Percentiles rank a stretch among this genome's conserved stretches.
phyloP scores from a whole-genome alignment of 2,797 vertebrate species.

The Sebastes cheni region DNA sequence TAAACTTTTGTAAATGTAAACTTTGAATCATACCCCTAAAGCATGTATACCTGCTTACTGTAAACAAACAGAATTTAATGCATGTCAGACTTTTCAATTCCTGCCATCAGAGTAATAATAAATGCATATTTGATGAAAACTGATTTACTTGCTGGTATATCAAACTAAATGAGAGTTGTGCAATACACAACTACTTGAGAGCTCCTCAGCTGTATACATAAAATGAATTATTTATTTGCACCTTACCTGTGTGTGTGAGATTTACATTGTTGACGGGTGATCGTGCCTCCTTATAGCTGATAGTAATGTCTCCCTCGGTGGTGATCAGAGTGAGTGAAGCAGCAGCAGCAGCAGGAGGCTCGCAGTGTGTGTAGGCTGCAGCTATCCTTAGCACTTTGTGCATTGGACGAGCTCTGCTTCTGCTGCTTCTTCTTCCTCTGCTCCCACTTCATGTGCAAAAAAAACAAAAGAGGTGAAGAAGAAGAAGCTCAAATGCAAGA shows the following conservation, averaged over 20 bases:
- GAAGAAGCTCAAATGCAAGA: conserved; percentile 45
- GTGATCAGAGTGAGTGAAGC: conserved; percentile 64
- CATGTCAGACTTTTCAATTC: conserved; percentile 19
- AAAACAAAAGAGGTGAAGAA: conserved; percentile 29
- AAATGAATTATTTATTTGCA: conserved; percentile 17
- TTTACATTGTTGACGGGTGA: conserved; percentile 66
- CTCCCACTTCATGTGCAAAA: conserved; percentile 51
- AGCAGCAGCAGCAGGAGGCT: conserved; percentile 12
- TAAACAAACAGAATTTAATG: background rate
- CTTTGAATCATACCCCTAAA: background rate
- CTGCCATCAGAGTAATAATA: conserved; percentile 15
- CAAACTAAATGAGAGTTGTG: conserved; percentile 15
- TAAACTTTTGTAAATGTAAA: conserved; percentile 3
- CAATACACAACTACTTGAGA: background rate
- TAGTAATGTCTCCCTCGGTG: conserved; percentile 68
- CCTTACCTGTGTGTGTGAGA: conserved; percentile 73
- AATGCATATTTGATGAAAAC: conserved; percentile 9
- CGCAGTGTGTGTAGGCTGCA: conserved; percentile 54
- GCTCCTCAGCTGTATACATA: background rate
- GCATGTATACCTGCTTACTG: background rate
- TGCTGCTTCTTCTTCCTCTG: conserved; percentile 25
- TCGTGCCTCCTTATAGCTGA: conserved; percentile 53
- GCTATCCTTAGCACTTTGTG: conserved; percentile 69
- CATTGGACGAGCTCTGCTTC: conserved; percentile 58
- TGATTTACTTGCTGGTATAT: conserved; percentile 1